A percentile compares a stretch with the other conserved stretches of the same genome.
phyloP scores from a whole-genome alignment of 2,888 invertebrate genomes.

The Cheiracanthium punctorium region DNA sequence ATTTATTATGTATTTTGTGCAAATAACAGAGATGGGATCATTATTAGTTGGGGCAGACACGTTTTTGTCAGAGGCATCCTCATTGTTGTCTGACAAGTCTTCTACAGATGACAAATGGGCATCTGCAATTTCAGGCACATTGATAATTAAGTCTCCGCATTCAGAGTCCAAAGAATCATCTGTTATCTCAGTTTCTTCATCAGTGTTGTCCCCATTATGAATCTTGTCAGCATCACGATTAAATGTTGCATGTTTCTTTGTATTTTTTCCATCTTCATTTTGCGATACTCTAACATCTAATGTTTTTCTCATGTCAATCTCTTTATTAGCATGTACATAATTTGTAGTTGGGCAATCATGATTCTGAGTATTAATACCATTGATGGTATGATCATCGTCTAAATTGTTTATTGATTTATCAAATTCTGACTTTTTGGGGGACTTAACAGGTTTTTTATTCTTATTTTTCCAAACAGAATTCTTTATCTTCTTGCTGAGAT shows the following conservation, averaged over 20 bases:
- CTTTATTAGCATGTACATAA: neutral
- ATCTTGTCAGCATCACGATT: neutral
- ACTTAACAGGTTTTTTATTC: neutral
- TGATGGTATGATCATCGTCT: too few species aligned
- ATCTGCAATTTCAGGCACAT: neutral
- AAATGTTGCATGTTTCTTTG: neutral
- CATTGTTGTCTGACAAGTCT: too few species aligned
- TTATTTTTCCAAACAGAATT: neutral
- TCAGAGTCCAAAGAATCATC: neutral
- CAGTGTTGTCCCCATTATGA: neutral
- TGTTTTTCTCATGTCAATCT: neutral
- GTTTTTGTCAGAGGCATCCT: too few species aligned
- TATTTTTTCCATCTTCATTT: neutral
- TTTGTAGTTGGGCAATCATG: neutral
- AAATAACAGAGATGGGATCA: neutral
- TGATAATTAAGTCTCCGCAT: neutral
- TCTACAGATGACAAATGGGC: neutral
- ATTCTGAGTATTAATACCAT: neutral
- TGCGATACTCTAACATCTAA: neutral
- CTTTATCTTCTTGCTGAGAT: neutral
- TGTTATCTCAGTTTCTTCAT: neutral
- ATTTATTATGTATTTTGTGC: neutral
- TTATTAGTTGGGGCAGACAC: too few species aligned
- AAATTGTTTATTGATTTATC: too few species aligned
- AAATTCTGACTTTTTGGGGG: neutral